Evolutionary conservation across 1,140 invertebrate genomes (phyloP).

Genomic region (Harlomillsia oculata): DNA sequence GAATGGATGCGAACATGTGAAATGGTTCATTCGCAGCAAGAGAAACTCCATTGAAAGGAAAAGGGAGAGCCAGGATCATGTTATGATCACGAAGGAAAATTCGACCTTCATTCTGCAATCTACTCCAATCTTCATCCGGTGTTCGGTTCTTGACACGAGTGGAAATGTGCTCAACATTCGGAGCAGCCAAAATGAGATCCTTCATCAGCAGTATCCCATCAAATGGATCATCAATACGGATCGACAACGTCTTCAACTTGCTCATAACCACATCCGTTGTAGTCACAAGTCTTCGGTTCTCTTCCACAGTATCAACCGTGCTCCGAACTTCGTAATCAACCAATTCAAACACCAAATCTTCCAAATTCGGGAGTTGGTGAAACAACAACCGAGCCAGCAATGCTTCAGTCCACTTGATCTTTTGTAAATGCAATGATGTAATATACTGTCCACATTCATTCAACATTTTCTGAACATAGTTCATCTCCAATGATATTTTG

Average conservation of each 20-base stretch:
- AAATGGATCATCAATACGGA: conserved; percentile 4
- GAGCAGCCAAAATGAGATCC: conserved; percentile 7
- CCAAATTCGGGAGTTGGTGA: conserved; percentile 4
- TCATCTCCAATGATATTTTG: conserved; percentile 5
- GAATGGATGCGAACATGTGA: no score
- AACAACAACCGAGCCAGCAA: background rate
- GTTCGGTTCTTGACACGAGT: background rate
- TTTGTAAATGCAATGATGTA: background rate
- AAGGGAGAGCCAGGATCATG: background rate
- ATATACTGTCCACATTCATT: background rate
- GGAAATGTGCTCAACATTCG: background rate
- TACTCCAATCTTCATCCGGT: background rate
- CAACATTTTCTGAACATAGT: background rate
- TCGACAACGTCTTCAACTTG: background rate
- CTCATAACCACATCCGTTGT: background rate
- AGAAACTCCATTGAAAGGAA: background rate
- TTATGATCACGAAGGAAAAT: background rate
- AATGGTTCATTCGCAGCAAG: no score
- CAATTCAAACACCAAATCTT: conserved; percentile 11
- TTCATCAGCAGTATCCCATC: background rate
- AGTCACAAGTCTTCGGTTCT: background rate
- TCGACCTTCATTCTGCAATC: conserved; percentile 1
- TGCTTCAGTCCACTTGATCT: background rate
- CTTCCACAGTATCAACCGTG: no score
- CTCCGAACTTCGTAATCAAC: no score